phyloP scores from a whole-genome alignment of 2,113 vertebrate genomes.

The Peromyscus leucopus region DNA sequence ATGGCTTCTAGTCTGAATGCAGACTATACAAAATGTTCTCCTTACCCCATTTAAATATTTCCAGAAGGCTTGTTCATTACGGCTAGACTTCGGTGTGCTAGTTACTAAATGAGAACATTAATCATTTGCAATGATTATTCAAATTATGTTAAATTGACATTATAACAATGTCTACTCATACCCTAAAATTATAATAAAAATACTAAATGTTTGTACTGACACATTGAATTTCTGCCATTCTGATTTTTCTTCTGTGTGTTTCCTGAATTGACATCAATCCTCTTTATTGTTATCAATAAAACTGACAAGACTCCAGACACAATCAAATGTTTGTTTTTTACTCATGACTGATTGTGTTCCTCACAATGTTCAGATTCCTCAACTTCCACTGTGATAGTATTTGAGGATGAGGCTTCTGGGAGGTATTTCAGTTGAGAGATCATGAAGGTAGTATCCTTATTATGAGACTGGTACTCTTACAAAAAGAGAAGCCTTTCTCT shows the following conservation, averaged over 20 bases:
- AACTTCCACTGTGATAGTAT: neutral
- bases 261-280: neutral
- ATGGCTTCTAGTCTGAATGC: neutral
- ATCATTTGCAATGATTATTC: neutral
- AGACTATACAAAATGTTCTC: neutral
- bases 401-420: neutral
- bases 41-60: neutral
- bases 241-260: neutral
- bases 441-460: neutral
- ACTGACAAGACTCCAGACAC: neutral
- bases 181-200: constrained; percentile 11
- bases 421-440: neutral
- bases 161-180: neutral
- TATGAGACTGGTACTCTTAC: neutral
- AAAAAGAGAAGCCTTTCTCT: neutral
- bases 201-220: neutral
- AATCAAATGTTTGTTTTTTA: neutral
- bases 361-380: neutral
- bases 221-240: neutral
- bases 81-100: neutral
- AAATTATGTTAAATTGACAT: neutral
- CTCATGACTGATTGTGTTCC: neutral
- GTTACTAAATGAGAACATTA: neutral
- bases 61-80: neutral
- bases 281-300: neutral